A percentile compares a stretch with the other conserved stretches of the same genome.
phyloP scores from a whole-genome alignment of 2,797 vertebrate genomes.

The Crossoptilon crossoptilon region DNA sequence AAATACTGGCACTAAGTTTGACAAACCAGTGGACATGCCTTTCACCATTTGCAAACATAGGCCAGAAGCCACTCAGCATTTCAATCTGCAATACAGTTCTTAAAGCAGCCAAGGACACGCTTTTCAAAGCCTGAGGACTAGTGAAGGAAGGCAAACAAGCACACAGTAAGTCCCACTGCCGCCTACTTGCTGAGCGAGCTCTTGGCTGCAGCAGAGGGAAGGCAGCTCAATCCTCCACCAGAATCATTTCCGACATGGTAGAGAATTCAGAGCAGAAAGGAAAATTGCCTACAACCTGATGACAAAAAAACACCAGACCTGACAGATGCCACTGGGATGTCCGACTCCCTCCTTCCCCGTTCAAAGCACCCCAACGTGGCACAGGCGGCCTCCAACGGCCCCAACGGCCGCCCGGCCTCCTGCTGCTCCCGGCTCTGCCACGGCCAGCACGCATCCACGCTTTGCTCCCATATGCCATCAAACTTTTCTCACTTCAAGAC shows the following conservation, averaged over 20 bases:
- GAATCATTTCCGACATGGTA: background rate
- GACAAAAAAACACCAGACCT: background rate
- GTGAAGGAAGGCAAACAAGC: background rate
- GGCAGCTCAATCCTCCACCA: background rate
- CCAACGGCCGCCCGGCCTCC: background rate
- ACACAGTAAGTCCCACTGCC: rapidly evolving
- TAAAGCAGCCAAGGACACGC: background rate
- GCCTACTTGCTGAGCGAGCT: background rate
- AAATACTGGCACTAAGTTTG: background rate
- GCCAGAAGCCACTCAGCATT: background rate
- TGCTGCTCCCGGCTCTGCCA: too few relatives aligned
- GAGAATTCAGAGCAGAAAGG: background rate
- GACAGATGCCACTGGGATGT: background rate
- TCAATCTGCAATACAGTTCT: background rate
- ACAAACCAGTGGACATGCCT: background rate
- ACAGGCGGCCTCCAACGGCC: background rate
- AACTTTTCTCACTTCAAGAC: background rate
- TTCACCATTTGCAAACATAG: background rate
- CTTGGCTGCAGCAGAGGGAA: background rate
- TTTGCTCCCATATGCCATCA: background rate
- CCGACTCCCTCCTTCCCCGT: background rate
- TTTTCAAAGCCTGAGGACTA: background rate
- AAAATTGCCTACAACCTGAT: background rate
- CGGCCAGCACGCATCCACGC: background rate
- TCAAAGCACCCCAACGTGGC: background rate